Conservation (phyloP, 2,888 invertebrate species). For the Epiblema foenella region DNA sequence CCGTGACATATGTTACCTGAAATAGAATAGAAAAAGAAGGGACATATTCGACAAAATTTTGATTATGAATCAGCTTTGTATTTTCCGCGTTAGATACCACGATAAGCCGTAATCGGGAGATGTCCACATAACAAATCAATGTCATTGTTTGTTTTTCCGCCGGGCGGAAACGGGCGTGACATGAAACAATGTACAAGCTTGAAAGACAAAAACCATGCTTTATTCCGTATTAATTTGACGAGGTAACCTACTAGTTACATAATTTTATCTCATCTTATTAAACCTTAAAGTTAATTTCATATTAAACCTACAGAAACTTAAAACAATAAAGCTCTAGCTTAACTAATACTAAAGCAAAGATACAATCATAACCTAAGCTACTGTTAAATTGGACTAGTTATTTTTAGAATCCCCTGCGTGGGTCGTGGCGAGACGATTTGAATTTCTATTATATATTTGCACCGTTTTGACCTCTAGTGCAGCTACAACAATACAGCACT, state of each 20-base stretch:
- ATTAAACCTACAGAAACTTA: neutral
- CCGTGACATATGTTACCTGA: slow-evolving; percentile 43
- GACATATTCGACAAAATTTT: neutral
- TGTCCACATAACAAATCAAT: too few species aligned
- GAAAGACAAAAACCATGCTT: too few species aligned
- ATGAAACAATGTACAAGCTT: too few species aligned
- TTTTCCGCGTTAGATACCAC: neutral
- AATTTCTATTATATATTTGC: neutral
- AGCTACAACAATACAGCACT: neutral
- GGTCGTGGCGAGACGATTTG: neutral
- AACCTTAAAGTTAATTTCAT: too few species aligned
- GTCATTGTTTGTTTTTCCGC: too few species aligned
- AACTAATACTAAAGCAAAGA: neutral
- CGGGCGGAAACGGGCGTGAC: too few species aligned
- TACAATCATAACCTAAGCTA: neutral
- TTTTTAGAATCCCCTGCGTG: slow-evolving; percentile 5
- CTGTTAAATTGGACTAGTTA: neutral
- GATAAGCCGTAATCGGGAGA: too few species aligned
- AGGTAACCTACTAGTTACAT: too few species aligned
- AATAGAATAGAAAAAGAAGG: neutral
- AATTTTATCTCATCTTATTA: too few species aligned
- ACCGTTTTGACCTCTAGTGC: neutral
- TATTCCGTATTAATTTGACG: too few species aligned
- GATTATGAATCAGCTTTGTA: neutral
- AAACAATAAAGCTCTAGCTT: neutral